Evolutionary conservation across 2,888 invertebrate genomes (phyloP).

Genomic region (Ormia ochracea): DNA sequence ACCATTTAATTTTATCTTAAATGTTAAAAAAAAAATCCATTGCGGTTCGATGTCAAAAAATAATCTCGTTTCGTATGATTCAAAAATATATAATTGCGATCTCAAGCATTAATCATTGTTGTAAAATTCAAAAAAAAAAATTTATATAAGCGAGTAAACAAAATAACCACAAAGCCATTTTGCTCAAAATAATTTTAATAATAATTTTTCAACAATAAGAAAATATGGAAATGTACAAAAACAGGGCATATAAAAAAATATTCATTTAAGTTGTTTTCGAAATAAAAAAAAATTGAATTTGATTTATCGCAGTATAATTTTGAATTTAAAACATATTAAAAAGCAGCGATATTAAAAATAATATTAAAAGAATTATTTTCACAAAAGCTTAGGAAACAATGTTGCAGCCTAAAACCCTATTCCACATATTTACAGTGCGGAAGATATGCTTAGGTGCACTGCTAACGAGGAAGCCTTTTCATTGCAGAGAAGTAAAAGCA

Average conservation of each 20-base stretch:
- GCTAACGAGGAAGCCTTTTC: too few relatives aligned
- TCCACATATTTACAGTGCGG: neutral
- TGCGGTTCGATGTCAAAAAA: slow-evolving; percentile 35
- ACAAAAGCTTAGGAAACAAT: slow-evolving; percentile 41
- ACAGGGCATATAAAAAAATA: neutral
- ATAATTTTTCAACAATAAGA: neutral
- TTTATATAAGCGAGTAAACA: neutral
- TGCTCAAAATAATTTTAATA: slow-evolving; percentile 7
- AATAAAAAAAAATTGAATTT: slow-evolving; percentile 9
- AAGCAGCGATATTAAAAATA: slow-evolving; percentile 30
- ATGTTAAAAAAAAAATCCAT: neutral
- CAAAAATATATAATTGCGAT: slow-evolving; percentile 23
- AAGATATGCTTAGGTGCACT: neutral
- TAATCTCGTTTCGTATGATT: slow-evolving; percentile 23
- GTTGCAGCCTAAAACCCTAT: slow-evolving; percentile 42
- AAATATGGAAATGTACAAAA: neutral
- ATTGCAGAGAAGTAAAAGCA: too few relatives aligned
- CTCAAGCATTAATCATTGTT: slow-evolving; percentile 21
- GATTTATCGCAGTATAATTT: slow-evolving; percentile 28
- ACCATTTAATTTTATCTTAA: slow-evolving; percentile 6
- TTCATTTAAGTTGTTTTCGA: slow-evolving; percentile 1
- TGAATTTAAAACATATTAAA: neutral
- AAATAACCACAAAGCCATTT: slow-evolving; percentile 40
- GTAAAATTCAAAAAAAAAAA: slow-evolving; percentile 8
- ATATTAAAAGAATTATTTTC: slow-evolving; percentile 37